Evolutionary conservation across 2,113 vertebrate species (phyloP), one percentile per base, ranked within the genome.

Genomic region (Protobothrops flavoviridis): DNA sequence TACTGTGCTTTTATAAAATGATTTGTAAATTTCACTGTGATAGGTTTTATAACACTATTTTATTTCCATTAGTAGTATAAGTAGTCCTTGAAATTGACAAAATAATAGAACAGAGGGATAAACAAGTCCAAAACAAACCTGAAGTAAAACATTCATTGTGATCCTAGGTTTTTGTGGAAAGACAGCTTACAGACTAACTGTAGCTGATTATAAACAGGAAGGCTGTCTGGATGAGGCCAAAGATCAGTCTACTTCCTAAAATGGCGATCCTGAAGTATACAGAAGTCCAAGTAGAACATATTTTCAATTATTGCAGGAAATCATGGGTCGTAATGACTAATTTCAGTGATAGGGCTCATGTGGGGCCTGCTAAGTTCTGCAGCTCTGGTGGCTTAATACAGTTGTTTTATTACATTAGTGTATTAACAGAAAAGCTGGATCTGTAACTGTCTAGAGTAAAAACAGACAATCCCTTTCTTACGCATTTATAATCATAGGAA

Each of bases 361-460:
- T 43, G 7, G 17, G 33, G 17, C 74, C 33, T 81, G 17, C 33
- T 81, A 81, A 9, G 7, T 43, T 81, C 74, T 81, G 74, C 6
- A 43, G 7, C 17, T 43, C 33, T 15, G 15, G 74, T 81, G 74
- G 3, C 33, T 43, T 81, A 9, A 39, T 81, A 81, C n/a, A 9
- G 48, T 92, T 95, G 94, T 1, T 74, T 90, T 55, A 86, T 89
- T 94, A 94, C 95, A 96, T 96, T 95, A 94, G 87, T 85, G 96
- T 86, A 96, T 97, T 96, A 95, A 94, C 94, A 95, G 94, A 92
- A 94, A 93, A 90, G 69, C 89, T 95, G 94, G 43, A 45, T 50
- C 43, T 55, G 87, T 50, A 94, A 88, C 94, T 96, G 95, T 91
- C 90, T 59, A 48, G 94, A 92, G 0, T 55, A 21, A 43, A 93